Conservation (phyloP, 2,888 invertebrate species). For the Eucriotettix oculatus region DNA sequence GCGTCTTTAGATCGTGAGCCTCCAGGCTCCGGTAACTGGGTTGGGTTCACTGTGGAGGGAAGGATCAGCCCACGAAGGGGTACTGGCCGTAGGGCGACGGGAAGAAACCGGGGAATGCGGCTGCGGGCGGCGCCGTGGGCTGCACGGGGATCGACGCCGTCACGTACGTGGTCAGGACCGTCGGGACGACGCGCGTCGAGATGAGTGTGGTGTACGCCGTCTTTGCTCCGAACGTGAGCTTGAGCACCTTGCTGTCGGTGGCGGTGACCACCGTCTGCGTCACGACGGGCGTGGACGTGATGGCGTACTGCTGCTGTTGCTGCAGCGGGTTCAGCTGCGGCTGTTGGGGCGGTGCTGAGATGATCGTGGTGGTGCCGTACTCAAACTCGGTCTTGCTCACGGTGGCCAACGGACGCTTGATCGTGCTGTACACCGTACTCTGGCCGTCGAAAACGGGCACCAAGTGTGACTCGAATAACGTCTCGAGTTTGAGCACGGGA, state of each 20-base stretch:
- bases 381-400: conserved; percentile 66
- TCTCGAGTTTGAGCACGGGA: conserved; percentile 48
- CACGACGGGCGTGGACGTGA: conserved; percentile 66
- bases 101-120: conserved; percentile 58
- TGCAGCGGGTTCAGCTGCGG: conserved; percentile 22
- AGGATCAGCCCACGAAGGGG: conserved; percentile 52
- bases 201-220: conserved; percentile 75
- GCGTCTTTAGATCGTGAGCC: too few relatives aligned
- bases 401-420: conserved; percentile 62
- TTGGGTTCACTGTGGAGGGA: not conserved
- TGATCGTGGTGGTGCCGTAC: conserved; percentile 52
- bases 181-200: conserved; percentile 68
- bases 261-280: conserved; percentile 62
- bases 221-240: conserved; percentile 80
- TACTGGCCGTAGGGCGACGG: conserved; percentile 59
- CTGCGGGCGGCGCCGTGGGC: conserved; percentile 27
- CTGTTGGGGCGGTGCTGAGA: conserved; percentile 30
- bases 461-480: conserved; percentile 66
- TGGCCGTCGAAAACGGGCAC: conserved; percentile 62
- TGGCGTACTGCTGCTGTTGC: conserved; percentile 43
- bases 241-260: conserved; percentile 65
- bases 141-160: conserved; percentile 64
- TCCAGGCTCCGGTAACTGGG: too few relatives aligned
- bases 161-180: conserved; percentile 64
- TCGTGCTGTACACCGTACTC: conserved; percentile 57